Evolutionary conservation across 2,888 invertebrate species (phyloP).

Genomic region (Gandaritis pyraliata): DNA sequence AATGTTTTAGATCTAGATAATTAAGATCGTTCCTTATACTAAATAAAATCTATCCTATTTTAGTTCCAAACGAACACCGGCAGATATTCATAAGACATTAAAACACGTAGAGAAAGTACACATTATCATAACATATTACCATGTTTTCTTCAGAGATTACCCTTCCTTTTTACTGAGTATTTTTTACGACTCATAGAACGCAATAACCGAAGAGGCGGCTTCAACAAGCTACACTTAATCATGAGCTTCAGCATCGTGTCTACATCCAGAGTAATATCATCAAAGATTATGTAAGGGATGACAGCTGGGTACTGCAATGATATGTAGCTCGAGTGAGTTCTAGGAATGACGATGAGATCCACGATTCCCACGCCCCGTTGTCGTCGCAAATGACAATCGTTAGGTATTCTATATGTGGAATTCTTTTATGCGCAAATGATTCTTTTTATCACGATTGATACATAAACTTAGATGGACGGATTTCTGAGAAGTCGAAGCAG

Average conservation of each 20-base stretch:
- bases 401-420: slow-evolving; percentile 34
- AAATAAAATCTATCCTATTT: no score
- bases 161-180: background rate
- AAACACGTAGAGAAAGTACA: background rate
- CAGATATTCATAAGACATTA: background rate
- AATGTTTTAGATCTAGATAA: no score
- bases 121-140: slow-evolving; percentile 1
- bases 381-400: slow-evolving; percentile 40
- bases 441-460: slow-evolving; percentile 17
- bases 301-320: background rate
- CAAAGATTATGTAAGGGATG: background rate
- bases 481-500: background rate
- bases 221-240: background rate
- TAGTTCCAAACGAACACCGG: no score
- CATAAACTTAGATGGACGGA: slow-evolving; percentile 6
- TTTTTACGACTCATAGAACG: slow-evolving; percentile 15
- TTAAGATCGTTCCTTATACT: no score
- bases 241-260: no score
- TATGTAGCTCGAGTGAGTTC: slow-evolving; percentile 28
- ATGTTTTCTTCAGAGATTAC: background rate
- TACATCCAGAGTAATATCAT: no score
- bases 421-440: slow-evolving; percentile 32
- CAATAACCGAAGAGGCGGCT: slow-evolving; percentile 32
- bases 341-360: slow-evolving; percentile 34
- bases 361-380: slow-evolving; percentile 37